Base-by-base conservation (phyloP, 2,113 vertebrate genomes). In the Nipponia nippon region DNA sequence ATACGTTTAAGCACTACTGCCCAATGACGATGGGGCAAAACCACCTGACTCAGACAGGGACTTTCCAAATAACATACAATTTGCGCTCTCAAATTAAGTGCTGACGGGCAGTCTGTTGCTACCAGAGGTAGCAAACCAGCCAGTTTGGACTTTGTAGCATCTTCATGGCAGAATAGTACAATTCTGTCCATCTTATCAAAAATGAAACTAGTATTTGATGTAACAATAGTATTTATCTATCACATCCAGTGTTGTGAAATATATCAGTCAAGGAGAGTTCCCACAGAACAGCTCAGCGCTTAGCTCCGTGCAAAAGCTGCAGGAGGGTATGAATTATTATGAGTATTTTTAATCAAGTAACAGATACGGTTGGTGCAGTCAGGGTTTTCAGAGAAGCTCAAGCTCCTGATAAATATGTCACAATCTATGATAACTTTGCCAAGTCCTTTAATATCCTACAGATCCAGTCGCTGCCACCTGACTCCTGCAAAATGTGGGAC, bases 391-490 rank as follows among this genome's bases (percentile, higher is more conserved):
- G 95, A 97, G 87, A 95, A 96, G 94, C 91, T 93, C 95, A 93
- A 96, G 97, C 92, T 98, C 80, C 97, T 98, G 98, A 97, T 98
- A 98, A 98, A 97, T 97, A 97, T 97, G 96, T 98, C 94, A 96
- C 91, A 85, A 96, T 97, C 94, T 94, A 49, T 94, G 97, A 98
- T 98, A 98, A 98, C 97, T 98, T 98, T 98, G 92, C 96, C 91
- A 98, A 98, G 98, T 97, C 96, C 97, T 97, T 98, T 98, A 97
- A 97, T 96, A 97, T 94, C 93, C 97, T 95, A 85, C 85, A 92
- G 95, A 86, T 97, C 95, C 50, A 87, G 89, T 94, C 3, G 2
- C 93, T 95, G 93, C 96, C 38, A 19, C 90, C 93, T 97, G 90
- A 94, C 89, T 97, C 95, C 95, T 97, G 95, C 92, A 98, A 97